These are phyloP conservation scores for Lophotriccus pileatus DNA, from an alignment of 2,797 vertebrate species.

Conservation along the genomic window DNA sequence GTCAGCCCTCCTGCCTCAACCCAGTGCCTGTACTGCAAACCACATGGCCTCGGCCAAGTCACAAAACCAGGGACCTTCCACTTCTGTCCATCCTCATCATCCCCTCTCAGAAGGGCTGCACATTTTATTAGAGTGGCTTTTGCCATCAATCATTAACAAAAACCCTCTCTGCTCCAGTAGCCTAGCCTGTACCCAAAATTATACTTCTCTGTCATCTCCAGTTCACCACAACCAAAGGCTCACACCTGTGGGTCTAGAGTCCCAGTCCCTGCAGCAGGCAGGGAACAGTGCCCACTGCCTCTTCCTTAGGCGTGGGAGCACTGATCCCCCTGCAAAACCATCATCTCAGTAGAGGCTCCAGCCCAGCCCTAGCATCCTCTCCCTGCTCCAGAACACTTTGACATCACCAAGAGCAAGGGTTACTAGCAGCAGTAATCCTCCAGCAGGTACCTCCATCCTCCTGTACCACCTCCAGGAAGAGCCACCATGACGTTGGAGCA, in stretches of 20 bases:
- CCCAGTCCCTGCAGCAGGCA: background rate
- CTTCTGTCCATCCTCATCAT: background rate
- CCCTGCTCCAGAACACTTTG: background rate
- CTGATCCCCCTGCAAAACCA: background rate
- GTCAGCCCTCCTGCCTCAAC: background rate
- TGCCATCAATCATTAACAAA: background rate
- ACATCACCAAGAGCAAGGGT: background rate
- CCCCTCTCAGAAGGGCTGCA: background rate
- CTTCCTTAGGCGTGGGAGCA: background rate
- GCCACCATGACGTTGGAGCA: background rate
- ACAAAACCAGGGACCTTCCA: background rate
- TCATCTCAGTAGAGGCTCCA: background rate
- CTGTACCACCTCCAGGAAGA: background rate
- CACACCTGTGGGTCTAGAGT: background rate
- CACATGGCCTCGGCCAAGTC: background rate
- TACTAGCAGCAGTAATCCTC: background rate
- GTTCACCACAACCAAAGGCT: background rate
- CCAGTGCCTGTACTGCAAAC: fast-evolving
- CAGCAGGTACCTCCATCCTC: background rate
- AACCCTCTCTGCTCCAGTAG: background rate
- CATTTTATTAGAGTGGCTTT: background rate
- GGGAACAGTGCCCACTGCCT: background rate
- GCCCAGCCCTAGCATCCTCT: fast-evolving
- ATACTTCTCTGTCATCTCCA: background rate
- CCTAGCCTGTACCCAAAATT: background rate